A percentile compares a stretch with the other conserved stretches of the same genome.
These are phyloP conservation scores for Sula dactylatra DNA, from an alignment of 2,113 vertebrate genomes.

Conservation along the genomic window DNA sequence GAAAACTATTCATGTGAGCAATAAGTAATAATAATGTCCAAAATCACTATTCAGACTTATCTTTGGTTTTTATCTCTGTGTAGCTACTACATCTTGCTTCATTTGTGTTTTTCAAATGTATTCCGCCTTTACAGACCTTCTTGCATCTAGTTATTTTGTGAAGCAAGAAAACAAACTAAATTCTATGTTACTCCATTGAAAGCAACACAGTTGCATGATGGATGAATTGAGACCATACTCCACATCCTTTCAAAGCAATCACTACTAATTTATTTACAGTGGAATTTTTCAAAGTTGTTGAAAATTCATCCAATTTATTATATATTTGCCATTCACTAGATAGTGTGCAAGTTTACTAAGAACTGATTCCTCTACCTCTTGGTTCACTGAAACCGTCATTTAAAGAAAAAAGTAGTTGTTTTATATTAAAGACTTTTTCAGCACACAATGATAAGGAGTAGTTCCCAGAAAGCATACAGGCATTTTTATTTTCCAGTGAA, in stretches of 20 bases:
- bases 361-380: neutral
- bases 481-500: neutral
- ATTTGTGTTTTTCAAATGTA: neutral
- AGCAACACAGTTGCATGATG: neutral
- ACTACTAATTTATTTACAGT: neutral
- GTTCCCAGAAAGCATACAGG: neutral
- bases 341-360: neutral
- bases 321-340: neutral
- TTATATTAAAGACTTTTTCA: neutral
- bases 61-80: neutral
- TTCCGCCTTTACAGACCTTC: neutral
- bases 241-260: neutral
- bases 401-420: neutral
- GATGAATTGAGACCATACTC: neutral
- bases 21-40: neutral
- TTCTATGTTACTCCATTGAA: neutral
- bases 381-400: neutral
- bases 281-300: neutral
- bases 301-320: constrained; percentile 6
- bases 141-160: neutral
- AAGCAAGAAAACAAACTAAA: neutral
- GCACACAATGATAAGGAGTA: neutral
- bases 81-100: neutral
- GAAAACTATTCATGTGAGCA: constrained; percentile 22
- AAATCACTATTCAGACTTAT: neutral